Evolutionary conservation across 64 coral and sea anemone genomes (phyloP).

Genomic region (Montipora efflorescens): DNA sequence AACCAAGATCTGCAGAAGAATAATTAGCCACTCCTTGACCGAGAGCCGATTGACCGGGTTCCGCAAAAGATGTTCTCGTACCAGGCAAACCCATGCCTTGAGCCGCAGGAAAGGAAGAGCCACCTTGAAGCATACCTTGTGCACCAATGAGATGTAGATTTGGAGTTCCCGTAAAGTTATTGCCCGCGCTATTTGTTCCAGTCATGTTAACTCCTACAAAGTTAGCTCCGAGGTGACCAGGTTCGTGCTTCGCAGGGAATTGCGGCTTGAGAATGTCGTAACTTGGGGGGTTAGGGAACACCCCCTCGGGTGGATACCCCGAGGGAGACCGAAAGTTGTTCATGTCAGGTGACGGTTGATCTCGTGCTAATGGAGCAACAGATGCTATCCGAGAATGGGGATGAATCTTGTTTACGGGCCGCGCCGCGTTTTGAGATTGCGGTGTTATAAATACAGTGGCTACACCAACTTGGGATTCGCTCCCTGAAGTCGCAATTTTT

Average conservation of each 20-base stretch:
- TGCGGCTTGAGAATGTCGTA: slow-evolving; percentile 33
- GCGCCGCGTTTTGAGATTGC: slow-evolving; percentile 2
- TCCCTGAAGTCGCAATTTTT: neutral
- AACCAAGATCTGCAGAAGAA: neutral
- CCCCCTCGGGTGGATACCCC: neutral
- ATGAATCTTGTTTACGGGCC: slow-evolving; percentile 16
- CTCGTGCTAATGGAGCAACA: slow-evolving; percentile 39
- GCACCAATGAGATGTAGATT: neutral
- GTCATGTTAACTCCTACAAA: neutral
- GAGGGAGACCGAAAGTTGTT: neutral
- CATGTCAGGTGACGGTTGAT: neutral
- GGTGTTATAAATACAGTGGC: neutral
- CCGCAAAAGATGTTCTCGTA: slow-evolving; percentile 9
- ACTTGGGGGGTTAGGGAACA: slow-evolving; percentile 24
- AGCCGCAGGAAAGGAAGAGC: neutral
- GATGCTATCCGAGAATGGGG: slow-evolving; percentile 30
- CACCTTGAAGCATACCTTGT: neutral
- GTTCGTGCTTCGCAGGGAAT: neutral
- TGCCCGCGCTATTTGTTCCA: slow-evolving; percentile 1
- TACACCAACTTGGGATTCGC: neutral
- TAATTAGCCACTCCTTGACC: neutral
- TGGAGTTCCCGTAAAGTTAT: slow-evolving; percentile 9
- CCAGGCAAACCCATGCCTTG: neutral
- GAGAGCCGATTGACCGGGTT: neutral
- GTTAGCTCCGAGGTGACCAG: neutral